phyloP scores from a whole-genome alignment of 2,113 vertebrate species.

The Peromyscus leucopus region DNA sequence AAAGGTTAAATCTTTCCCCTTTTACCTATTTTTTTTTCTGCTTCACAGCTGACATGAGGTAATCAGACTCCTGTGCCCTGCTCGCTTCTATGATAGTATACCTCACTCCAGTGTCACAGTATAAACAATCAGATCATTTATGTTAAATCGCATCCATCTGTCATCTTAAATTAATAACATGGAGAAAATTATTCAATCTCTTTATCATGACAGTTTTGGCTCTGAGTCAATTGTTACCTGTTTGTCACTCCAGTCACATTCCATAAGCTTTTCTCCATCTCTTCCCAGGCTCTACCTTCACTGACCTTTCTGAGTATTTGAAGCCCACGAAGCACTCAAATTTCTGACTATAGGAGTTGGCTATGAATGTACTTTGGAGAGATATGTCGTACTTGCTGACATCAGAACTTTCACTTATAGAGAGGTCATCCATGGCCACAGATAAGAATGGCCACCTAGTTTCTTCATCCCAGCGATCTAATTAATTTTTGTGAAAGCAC shows the following conservation, averaged over 20 bases:
- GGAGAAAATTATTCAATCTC: not conserved
- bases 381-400: not conserved
- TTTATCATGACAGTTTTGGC: accelerated
- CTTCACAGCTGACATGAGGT: not conserved
- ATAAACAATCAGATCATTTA: not conserved
- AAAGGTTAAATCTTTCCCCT: not conserved
- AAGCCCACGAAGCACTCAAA: not conserved
- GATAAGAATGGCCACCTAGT: not conserved
- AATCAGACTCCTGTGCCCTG: not conserved
- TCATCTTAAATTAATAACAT: not conserved
- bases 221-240: not conserved
- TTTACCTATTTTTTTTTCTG: not conserved
- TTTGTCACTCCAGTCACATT: not conserved
- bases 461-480: not conserved
- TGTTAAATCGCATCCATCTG: not conserved
- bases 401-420: not conserved
- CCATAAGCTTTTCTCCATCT: not conserved
- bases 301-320: not conserved
- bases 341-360: not conserved
- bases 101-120: not conserved
- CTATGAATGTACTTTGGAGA: not conserved
- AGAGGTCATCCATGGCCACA: not conserved
- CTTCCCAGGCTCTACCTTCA: not conserved
- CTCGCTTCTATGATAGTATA: not conserved
- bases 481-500: not conserved